phyloP scores from a whole-genome alignment of 2,888 invertebrate species.

The Leptinotarsa rubiginosa region DNA sequence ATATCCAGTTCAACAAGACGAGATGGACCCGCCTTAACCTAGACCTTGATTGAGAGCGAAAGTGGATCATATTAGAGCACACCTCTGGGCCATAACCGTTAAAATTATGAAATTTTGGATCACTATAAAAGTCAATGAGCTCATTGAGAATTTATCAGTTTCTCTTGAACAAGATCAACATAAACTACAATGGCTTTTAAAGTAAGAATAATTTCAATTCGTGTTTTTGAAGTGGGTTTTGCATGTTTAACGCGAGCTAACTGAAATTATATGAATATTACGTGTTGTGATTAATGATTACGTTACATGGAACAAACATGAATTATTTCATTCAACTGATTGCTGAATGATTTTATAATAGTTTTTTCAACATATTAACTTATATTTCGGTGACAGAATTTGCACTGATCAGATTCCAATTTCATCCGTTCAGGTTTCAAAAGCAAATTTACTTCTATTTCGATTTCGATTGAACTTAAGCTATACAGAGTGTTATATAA shows the following conservation, averaged over 20 bases:
- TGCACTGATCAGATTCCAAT: too few relatives aligned
- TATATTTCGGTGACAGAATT: too few relatives aligned
- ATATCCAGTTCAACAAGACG: conserved; percentile 32
- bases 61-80: conserved; percentile 58
- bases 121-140: conserved; percentile 56
- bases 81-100: conserved; percentile 40
- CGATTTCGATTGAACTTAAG: too few relatives aligned
- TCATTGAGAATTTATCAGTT: conserved; percentile 55
- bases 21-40: conserved; percentile 58
- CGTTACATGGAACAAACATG: too few relatives aligned
- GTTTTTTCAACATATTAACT: too few relatives aligned
- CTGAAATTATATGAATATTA: not conserved
- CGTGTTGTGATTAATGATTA: too few relatives aligned
- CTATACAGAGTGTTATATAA: too few relatives aligned
- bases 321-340: too few relatives aligned
- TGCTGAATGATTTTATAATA: too few relatives aligned
- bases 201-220: conserved; percentile 53
- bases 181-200: conserved; percentile 59
- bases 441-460: too few relatives aligned
- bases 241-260: not conserved
- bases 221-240: not conserved
- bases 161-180: conserved; percentile 47
- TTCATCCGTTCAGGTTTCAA: too few relatives aligned
- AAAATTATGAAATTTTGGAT: conserved; percentile 50
- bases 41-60: conserved; percentile 64